These are phyloP conservation scores for Drosophila anceps DNA, from an alignment of 2,888 invertebrate species.

Conservation along the genomic window DNA sequence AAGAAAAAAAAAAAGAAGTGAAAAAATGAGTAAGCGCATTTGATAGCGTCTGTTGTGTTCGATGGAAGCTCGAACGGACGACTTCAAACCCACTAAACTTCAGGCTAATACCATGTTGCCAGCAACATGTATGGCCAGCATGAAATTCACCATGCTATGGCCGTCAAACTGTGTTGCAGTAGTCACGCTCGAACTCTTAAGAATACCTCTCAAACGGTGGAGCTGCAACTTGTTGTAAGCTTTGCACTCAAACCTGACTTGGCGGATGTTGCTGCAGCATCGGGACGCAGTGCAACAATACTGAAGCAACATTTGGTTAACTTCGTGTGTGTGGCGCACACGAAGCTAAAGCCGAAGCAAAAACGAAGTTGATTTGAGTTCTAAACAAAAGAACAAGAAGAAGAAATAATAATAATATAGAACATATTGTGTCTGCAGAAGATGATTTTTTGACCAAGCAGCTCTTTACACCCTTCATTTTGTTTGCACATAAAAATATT, in stretches of 20 bases:
- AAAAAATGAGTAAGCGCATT: constrained; percentile 43
- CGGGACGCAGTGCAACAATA: constrained; percentile 12
- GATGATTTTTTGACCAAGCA: neutral
- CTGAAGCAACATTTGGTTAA: constrained; percentile 23
- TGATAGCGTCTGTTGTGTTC: constrained; percentile 25
- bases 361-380: constrained; percentile 24
- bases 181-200: neutral
- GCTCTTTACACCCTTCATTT: too few relatives aligned
- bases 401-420: constrained; percentile 15
- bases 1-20: constrained; percentile 13
- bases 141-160: constrained; percentile 27
- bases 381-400: constrained; percentile 20
- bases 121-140: constrained; percentile 34
- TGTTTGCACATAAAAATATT: too few relatives aligned
- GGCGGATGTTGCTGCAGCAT: constrained; percentile 32
- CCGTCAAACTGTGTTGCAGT: constrained; percentile 20
- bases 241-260: constrained; percentile 30
- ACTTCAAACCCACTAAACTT: constrained; percentile 35
- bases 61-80: neutral
- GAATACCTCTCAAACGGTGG: neutral
- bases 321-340: constrained; percentile 52
- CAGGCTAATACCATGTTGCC: constrained; percentile 39
- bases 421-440: constrained; percentile 32
- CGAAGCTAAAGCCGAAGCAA: constrained; percentile 30
- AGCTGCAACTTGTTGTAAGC: constrained; percentile 30